phyloP scores from a whole-genome alignment of 2,888 invertebrate species.

The Cryptus armator region DNA sequence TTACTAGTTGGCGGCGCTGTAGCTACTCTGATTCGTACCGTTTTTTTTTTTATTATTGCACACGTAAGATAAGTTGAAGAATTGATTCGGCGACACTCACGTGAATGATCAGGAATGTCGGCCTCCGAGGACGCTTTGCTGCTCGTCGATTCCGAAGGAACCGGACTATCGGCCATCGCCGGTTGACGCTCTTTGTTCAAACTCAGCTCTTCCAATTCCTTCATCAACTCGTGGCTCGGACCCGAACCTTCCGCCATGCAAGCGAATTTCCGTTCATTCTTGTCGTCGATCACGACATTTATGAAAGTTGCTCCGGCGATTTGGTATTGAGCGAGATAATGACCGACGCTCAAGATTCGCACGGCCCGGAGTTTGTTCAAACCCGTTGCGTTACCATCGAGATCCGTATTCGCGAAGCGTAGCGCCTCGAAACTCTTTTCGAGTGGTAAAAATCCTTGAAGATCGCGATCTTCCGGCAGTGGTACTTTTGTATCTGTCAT shows the following conservation, averaged over 20 bases:
- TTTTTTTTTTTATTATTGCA: not conserved
- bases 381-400: constrained; percentile 83
- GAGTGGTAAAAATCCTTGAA: constrained; percentile 92
- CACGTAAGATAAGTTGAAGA: not conserved
- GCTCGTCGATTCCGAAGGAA: constrained; percentile 82
- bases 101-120: constrained; percentile 77
- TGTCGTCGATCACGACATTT: constrained; percentile 74
- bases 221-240: constrained; percentile 86
- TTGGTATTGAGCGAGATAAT: constrained; percentile 85
- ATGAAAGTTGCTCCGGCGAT: constrained; percentile 84
- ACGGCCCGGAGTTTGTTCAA: constrained; percentile 86
- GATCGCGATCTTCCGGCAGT: constrained; percentile 92
- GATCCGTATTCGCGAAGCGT: constrained; percentile 85
- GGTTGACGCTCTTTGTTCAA: constrained; percentile 81
- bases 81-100: constrained; percentile 68
- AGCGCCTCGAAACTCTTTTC: constrained; percentile 87
- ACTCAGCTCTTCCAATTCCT: constrained; percentile 87
- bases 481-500: constrained; percentile 86
- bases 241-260: constrained; percentile 84
- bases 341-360: constrained; percentile 86
- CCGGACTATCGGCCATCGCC: constrained; percentile 78
- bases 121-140: constrained; percentile 81
- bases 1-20: too few relatives aligned
- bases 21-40: not conserved
- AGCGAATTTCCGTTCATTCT: constrained; percentile 79